Conservation (phyloP, 23 tunicate genomes). For the Phallusia fumigata region DNA sequence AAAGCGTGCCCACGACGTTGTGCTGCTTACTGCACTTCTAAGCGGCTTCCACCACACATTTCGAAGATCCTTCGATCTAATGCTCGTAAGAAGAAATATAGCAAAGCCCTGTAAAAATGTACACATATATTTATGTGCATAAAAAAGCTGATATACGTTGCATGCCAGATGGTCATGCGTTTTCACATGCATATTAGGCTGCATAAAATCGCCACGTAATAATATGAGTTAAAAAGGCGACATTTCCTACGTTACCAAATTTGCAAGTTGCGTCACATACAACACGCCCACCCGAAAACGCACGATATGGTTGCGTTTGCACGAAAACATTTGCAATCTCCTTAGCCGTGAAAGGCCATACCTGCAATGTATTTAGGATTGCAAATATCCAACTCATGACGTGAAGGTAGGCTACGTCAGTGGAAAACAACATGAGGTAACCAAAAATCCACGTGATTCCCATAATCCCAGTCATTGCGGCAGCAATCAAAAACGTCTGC, state of each 20-base stretch:
- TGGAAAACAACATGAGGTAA: constrained; percentile 23
- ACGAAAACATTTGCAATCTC: no score
- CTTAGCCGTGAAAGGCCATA: background rate
- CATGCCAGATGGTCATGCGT: no score
- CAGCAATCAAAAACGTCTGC: constrained; percentile 15
- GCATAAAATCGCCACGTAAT: no score
- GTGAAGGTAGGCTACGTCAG: constrained; percentile 13
- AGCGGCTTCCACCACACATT: constrained; percentile 4
- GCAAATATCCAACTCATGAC: constrained; percentile 37
- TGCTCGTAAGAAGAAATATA: background rate
- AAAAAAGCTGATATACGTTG: no score
- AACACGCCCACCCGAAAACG: no score
- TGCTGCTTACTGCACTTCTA: constrained; percentile 4
- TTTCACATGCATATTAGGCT: no score
- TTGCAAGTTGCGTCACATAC: no score
- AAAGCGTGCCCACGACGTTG: background rate
- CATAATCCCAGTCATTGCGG: constrained; percentile 4
- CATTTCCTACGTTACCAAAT: no score
- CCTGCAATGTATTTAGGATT: constrained; percentile 33
- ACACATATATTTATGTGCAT: no score
- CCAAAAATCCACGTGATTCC: constrained; percentile 34
- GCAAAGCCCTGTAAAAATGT: background rate
- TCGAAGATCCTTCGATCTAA: background rate
- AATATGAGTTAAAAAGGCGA: no score
- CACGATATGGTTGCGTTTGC: no score